These are phyloP conservation scores for Tenodera sinensis DNA, from an alignment of 2,888 invertebrate genomes.

Conservation along the genomic window DNA sequence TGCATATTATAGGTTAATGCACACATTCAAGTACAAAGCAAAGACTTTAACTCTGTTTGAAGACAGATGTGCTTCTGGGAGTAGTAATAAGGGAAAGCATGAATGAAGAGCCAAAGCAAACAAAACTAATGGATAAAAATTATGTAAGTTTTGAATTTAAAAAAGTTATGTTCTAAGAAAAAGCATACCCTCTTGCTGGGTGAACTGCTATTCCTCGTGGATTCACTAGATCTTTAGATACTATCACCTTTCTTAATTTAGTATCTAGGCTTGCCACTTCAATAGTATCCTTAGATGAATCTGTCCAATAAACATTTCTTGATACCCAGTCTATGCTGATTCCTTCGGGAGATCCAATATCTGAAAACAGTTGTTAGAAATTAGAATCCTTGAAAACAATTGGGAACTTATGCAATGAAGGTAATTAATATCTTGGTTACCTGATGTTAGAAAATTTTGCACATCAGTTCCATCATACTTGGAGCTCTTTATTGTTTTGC, in stretches of 20 bases:
- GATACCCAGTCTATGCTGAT: constrained; percentile 90
- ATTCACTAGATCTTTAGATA: constrained; percentile 75
- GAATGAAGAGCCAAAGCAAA: neutral
- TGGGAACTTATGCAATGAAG: neutral
- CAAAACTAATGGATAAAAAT: neutral
- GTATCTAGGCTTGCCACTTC: constrained; percentile 85
- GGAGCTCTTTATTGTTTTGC: constrained; percentile 69
- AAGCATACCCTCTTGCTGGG: constrained; percentile 72
- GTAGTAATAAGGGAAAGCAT: no score
- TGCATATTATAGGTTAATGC: no score
- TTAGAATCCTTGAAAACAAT: neutral
- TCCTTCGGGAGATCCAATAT: constrained; percentile 85
- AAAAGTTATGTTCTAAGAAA: neutral
- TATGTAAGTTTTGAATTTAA: neutral
- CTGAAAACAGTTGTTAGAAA: neutral
- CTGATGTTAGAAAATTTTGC: constrained; percentile 57
- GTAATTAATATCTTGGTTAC: constrained; percentile 39
- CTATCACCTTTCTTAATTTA: constrained; percentile 69
- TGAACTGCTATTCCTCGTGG: constrained; percentile 95
- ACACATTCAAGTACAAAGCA: no score
- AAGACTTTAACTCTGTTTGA: no score
- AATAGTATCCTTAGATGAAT: constrained; percentile 81
- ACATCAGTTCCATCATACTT: constrained; percentile 72
- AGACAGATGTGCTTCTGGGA: no score
- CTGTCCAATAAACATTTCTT: constrained; percentile 94